phyloP scores from a whole-genome alignment of 2,888 invertebrate genomes.

The Xestia ashworthii region DNA sequence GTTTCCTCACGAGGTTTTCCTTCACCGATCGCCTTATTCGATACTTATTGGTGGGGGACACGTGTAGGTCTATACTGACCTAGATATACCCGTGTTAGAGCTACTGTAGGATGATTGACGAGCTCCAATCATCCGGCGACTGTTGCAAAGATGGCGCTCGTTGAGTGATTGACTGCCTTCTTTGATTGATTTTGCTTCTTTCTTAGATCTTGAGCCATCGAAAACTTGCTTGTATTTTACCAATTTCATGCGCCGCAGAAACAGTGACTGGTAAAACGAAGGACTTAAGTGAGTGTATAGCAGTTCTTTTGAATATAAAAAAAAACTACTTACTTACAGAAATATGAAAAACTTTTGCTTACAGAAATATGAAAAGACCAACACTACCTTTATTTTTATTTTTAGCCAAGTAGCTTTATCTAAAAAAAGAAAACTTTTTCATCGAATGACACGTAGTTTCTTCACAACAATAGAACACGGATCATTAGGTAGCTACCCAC shows the following conservation, averaged over 20 bases:
- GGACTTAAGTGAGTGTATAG: not conserved
- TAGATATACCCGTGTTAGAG: not conserved
- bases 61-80: not conserved
- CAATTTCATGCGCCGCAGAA: not conserved
- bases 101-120: constrained; percentile 40
- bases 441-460: constrained; percentile 10
- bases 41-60: not conserved
- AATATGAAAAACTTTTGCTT: not conserved
- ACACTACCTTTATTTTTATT: not conserved
- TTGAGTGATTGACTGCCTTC: constrained; percentile 29
- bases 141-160: constrained; percentile 23
- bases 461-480: constrained; percentile 25
- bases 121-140: constrained; percentile 32
- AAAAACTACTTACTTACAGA: not conserved
- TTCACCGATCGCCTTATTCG: too few relatives aligned
- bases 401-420: constrained; percentile 1
- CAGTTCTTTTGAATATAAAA: not conserved
- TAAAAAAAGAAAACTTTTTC: not conserved
- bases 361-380: not conserved
- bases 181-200: constrained; percentile 13
- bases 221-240: not conserved
- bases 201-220: not conserved
- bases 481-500: constrained; percentile 30
- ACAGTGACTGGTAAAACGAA: not conserved
- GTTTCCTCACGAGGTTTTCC: too few relatives aligned